phyloP scores from a whole-genome alignment of 37 sponge, comb jelly and placozoan genomes.

The Cliona cf. orientalis region DNA sequence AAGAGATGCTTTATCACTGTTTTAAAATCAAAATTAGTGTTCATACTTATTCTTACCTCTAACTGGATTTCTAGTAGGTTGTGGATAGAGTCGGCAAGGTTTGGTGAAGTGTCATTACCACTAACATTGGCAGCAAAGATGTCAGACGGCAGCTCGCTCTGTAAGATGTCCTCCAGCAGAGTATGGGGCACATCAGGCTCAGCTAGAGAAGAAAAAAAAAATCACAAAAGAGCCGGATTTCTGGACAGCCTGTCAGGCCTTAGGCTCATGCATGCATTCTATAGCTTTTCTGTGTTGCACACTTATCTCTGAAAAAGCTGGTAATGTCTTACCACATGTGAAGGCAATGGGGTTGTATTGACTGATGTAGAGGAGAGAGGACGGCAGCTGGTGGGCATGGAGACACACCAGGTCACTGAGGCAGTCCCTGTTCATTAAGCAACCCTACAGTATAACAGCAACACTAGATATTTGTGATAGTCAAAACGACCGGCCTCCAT shows the following conservation, averaged over 20 bases:
- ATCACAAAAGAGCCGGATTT: neutral
- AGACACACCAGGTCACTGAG: constrained; percentile 69
- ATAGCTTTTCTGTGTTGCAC: too few relatives aligned
- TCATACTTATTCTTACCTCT: neutral
- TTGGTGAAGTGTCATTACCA: neutral
- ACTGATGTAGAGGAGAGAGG: constrained; percentile 78
- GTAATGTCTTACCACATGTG: constrained; percentile 65
- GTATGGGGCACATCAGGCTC: constrained; percentile 12
- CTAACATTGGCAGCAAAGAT: constrained; percentile 14
- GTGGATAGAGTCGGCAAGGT: constrained; percentile 1
- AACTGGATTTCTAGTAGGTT: constrained; percentile 8
- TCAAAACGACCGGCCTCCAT: neutral
- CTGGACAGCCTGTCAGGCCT: too few relatives aligned
- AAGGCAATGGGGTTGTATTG: constrained; percentile 33
- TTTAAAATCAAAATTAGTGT: neutral
- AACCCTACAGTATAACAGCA: constrained; percentile 12
- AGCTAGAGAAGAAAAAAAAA: neutral
- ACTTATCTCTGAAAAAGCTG: too few relatives aligned
- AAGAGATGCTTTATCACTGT: neutral
- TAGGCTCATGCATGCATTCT: too few relatives aligned
- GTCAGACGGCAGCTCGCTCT: constrained; percentile 16
- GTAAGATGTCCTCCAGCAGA: constrained; percentile 27
- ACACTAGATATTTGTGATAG: neutral
- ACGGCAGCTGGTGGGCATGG: constrained; percentile 62
- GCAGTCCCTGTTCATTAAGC: constrained; percentile 69